Evolutionary conservation across 1,140 invertebrate species (phyloP).

Genomic region (Bombus breviceps): DNA sequence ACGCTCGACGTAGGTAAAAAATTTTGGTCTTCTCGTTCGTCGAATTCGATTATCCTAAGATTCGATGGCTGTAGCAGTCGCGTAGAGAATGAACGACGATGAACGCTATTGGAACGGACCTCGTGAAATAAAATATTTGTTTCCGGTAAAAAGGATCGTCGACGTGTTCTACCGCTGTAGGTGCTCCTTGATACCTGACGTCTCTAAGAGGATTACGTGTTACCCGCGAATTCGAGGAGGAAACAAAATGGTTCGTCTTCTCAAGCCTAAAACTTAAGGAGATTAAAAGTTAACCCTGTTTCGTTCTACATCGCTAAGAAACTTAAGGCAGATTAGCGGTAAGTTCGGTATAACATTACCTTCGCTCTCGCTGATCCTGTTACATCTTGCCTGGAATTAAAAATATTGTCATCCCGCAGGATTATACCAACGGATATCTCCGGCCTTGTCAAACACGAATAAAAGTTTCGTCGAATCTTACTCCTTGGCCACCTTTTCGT

Average conservation of each 20-base stretch:
- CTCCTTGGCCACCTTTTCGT: no score
- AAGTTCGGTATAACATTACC: slow-evolving; percentile 78
- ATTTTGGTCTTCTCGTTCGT: not conserved
- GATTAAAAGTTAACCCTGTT: slow-evolving; percentile 78
- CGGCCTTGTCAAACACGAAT: slow-evolving; percentile 74
- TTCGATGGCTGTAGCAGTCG: not conserved
- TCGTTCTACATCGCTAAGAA: slow-evolving; percentile 50
- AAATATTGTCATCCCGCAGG: slow-evolving; percentile 79
- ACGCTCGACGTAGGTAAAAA: not conserved
- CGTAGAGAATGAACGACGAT: not conserved
- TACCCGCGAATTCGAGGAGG: slow-evolving; percentile 66
- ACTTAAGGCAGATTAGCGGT: slow-evolving; percentile 78
- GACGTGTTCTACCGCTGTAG: slow-evolving; percentile 13
- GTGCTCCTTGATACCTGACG: slow-evolving; percentile 69
- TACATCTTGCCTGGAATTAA: slow-evolving; percentile 79
- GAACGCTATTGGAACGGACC: not conserved
- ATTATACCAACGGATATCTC: slow-evolving; percentile 75
- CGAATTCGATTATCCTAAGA: not conserved
- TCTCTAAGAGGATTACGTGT: slow-evolving; percentile 77
- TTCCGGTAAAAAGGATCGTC: not conserved
- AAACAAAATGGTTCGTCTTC: slow-evolving; percentile 74
- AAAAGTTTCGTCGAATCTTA: slow-evolving; percentile 68
- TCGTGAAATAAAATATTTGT: not conserved
- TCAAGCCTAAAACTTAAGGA: slow-evolving; percentile 75
- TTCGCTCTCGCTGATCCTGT: slow-evolving; percentile 75